Base-by-base conservation (phyloP, 2,888 invertebrate species). In the Nephrotoma appendiculata region DNA sequence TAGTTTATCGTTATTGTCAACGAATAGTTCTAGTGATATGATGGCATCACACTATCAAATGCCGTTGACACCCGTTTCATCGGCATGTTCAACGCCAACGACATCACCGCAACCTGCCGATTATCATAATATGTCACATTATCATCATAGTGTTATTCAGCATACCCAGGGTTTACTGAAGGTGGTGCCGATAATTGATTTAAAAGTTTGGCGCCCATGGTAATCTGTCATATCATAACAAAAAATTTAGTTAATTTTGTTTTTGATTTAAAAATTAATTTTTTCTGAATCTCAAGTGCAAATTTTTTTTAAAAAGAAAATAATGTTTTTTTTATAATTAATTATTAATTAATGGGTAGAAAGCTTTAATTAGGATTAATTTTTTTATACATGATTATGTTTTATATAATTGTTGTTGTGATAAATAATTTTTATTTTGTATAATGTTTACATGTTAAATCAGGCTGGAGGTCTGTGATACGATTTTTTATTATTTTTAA, bases 41-140 rank as follows among this genome's bases (percentile, higher is more conserved):
- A 85, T 85, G 85, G 7, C 12, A 11, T 86, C 41, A 3, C 45
- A 45, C 12, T 48, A 86, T 45, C 45, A 48, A 86, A 87, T 87
- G 87, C 87, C 87, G 43, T 87, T 87, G 86, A 87, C 87, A 86
- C 87, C 87, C 83, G 86, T 86, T 42, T 86, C 86, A 86, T 83
- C 44, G 0, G 45, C 31, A 2, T 41, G 41, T 48, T 83, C 83
- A 45, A 43, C 85, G 83, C 86, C 83, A 57, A 48, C 85, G 12
- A n/a, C 85, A 19, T 87, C 86, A 57, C 86, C 86, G 57, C 42
- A 31, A 42, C 83, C 85, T 12, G 42, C 48, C 41, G 83, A 57
- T 9, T 43, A 84, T 42, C 84, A 84, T 41, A 9, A 31, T 31
- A 31, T 31, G 31, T 31, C 31, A 31, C 84, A 84, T 42, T 84